Percentiles rank a stretch among this genome's conserved stretches.
Evolutionary conservation across 2,797 vertebrate genomes (phyloP).

Genomic region (Glossophaga mutica): DNA sequence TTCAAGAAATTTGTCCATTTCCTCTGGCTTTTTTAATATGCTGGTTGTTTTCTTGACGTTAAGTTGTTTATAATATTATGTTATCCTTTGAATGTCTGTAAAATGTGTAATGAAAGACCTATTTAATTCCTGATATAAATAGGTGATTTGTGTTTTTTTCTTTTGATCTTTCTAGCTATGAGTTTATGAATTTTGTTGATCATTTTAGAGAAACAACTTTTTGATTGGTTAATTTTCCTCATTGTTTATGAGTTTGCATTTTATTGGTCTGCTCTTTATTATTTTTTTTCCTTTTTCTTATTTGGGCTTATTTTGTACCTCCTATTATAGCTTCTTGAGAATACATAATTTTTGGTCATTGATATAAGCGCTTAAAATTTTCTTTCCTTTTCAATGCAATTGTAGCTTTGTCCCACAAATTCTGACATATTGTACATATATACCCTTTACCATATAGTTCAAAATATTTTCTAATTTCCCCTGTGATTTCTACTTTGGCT

Average conservation of each 20-base stretch:
- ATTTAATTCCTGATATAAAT: neutral
- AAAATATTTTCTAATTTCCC: conserved; percentile 18
- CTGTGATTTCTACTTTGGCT: neutral
- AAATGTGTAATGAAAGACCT: neutral
- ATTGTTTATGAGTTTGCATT: neutral
- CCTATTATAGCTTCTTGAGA: neutral
- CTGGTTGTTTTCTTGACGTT: neutral
- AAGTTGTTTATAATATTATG: neutral
- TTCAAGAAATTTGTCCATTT: neutral
- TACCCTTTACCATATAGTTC: neutral
- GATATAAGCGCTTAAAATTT: neutral
- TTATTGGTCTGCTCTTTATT: neutral
- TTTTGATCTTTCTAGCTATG: neutral
- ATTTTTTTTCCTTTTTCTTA: neutral
- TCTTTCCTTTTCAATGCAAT: neutral
- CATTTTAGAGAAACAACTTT: neutral
- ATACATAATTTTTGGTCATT: neutral
- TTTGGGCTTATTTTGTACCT: neutral
- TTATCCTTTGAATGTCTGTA: neutral
- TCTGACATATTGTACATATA: neutral
- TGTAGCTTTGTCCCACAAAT: neutral
- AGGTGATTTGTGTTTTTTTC: neutral
- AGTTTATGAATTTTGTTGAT: neutral
- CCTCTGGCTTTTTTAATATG: neutral
- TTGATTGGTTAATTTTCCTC: neutral